Base-by-base conservation (phyloP, 2,113 vertebrate species). In the cat (Felis catus) region DNA sequence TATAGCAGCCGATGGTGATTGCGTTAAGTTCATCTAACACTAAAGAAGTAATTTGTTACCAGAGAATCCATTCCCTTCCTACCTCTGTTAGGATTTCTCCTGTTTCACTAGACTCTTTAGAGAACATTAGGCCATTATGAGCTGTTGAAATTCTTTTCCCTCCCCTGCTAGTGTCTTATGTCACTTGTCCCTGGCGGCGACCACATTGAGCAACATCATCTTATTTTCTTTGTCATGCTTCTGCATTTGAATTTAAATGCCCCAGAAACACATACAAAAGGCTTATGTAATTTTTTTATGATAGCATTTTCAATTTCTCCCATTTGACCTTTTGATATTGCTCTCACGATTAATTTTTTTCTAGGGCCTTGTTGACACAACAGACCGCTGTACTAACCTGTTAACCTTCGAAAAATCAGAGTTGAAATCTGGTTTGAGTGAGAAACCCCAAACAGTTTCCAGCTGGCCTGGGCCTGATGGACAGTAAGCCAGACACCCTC, bases 331-430 rank as follows among this genome's bases (percentile, higher is more conserved):
- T 97, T 95, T 36, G 73, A 55, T 41, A 80, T 91, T 84, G 90
- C 88, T 97, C 95, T 94, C 90, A 27, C 70, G 95, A 98, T 97
- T 98, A 97, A 97, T 94, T 93, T 97, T 97, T 95, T 92, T 81
- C 94, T 70, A 96, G 80, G 76, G 23, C 66, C 73, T 79, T 98
- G 94, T 98, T 98, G 97, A 97, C 81, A 98, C 92, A 97, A 98
- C 96, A 98, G 88, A 79, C 76, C 94, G 63, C 84, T 97, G 91
- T 58, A 74, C 76, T 92, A 94, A 96, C 94, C 95, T 93, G 91
- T 97, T 96, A 97, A 97, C 96, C 96, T 97, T 94, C 74, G 84
- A 93, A 97, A 97, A 98, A 70, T 92, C 95, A 93, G 70, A 86
- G 87, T 88, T 87, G 41, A 96, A 89, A 97, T 97, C 95, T 97